Percentiles rank a stretch among this genome's conserved stretches.
These are phyloP conservation scores for Strix aluco DNA, from an alignment of 2,113 vertebrate genomes.

Conservation along the genomic window DNA sequence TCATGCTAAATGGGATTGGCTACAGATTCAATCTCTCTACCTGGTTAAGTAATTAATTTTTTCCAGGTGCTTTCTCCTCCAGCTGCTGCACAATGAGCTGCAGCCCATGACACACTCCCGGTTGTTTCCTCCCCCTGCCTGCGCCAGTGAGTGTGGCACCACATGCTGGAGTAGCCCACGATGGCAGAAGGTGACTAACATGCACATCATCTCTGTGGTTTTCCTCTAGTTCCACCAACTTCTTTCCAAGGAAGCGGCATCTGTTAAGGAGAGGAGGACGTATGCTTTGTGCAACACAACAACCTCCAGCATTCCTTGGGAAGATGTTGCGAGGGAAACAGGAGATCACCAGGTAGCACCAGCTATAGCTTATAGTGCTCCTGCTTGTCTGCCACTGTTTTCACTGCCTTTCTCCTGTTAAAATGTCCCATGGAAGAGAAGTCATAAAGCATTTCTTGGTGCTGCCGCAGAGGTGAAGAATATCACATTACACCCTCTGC, in stretches of 20 bases:
- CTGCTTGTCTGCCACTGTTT: background rate
- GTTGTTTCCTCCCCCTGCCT: background rate
- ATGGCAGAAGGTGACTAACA: background rate
- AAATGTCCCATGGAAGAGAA: background rate
- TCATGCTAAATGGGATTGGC: background rate
- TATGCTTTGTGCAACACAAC: background rate
- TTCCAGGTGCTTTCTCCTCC: background rate
- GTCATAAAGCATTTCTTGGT: background rate
- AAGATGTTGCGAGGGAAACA: background rate
- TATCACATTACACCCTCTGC: background rate
- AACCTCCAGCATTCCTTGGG: background rate
- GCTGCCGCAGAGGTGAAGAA: background rate
- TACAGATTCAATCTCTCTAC: background rate
- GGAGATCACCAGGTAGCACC: background rate
- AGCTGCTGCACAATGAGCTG: background rate
- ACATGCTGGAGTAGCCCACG: background rate
- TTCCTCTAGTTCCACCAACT: background rate
- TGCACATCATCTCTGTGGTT: too few relatives aligned
- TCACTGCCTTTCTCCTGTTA: background rate
- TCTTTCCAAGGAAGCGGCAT: background rate
- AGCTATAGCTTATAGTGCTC: background rate
- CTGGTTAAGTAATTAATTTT: background rate
- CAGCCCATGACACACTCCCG: background rate
- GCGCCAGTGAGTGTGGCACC: rapidly evolving
- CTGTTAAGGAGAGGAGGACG: background rate